These are phyloP conservation scores for Antitype chi DNA, from an alignment of 2,888 invertebrate genomes.

Conservation along the genomic window DNA sequence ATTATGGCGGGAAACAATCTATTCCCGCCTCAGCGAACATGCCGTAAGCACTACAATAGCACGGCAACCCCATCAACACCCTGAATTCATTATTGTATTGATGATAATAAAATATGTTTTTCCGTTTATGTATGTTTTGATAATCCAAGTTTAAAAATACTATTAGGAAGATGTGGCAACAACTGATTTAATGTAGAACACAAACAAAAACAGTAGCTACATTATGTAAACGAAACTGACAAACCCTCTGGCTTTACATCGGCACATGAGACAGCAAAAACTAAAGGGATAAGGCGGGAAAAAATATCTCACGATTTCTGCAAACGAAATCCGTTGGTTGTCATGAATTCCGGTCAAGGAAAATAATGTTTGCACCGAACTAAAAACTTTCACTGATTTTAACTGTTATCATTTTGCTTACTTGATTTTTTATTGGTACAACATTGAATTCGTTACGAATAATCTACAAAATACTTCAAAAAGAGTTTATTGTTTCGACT, in stretches of 20 bases:
- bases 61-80: too few relatives aligned
- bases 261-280: constrained; percentile 44
- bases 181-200: constrained; percentile 12
- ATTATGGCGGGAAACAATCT: too few relatives aligned
- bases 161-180: background rate
- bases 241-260: constrained; percentile 15
- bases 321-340: background rate
- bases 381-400: background rate
- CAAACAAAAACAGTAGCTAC: background rate
- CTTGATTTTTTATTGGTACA: background rate
- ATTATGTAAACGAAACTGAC: constrained; percentile 19
- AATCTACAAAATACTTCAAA: too few relatives aligned
- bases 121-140: background rate
- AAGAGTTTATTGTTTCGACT: too few relatives aligned
- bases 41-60: too few relatives aligned
- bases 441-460: too few relatives aligned
- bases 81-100: too few relatives aligned
- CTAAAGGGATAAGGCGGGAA: constrained; percentile 34
- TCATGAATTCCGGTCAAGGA: constrained; percentile 12
- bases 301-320: constrained; percentile 36
- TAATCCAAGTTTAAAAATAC: background rate
- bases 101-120: too few relatives aligned
- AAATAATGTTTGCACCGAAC: background rate
- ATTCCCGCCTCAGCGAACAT: too few relatives aligned
- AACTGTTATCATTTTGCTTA: background rate